These are phyloP conservation scores for Platycheirus albimanus DNA, from an alignment of 2,888 invertebrate species.

Conservation along the genomic window DNA sequence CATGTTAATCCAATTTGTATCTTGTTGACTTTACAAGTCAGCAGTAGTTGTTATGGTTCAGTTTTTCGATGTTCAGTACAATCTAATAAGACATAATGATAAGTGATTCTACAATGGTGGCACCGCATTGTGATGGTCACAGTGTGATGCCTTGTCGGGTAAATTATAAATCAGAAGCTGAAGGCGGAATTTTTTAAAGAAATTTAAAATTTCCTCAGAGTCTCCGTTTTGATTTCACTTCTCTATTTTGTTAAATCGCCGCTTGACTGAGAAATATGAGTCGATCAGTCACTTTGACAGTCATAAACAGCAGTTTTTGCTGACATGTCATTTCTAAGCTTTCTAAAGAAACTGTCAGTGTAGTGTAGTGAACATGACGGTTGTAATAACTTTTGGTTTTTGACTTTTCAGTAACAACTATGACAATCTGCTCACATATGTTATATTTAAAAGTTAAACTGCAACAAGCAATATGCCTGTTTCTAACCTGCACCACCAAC, in stretches of 20 bases:
- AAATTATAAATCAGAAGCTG: neutral
- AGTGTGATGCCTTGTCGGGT: neutral
- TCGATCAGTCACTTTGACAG: neutral
- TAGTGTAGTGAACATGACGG: too few species aligned
- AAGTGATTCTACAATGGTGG: slow-evolving; percentile 63
- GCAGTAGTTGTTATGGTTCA: slow-evolving; percentile 13
- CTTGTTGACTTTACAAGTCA: slow-evolving; percentile 65
- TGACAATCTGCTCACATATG: too few species aligned
- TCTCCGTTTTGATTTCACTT: too few species aligned
- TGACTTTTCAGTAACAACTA: too few species aligned
- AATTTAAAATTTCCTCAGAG: slow-evolving; percentile 15
- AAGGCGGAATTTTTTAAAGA: slow-evolving; percentile 16
- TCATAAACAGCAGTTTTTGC: neutral
- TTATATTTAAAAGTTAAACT: too few species aligned
- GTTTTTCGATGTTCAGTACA: slow-evolving; percentile 17
- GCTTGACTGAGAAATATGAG: slow-evolving; percentile 8
- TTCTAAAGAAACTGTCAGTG: slow-evolving; percentile 7
- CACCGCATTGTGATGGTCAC: slow-evolving; percentile 19
- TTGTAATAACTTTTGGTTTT: too few species aligned
- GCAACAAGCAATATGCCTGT: too few species aligned
- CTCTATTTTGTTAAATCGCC: too few species aligned
- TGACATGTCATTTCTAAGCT: neutral
- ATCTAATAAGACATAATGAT: slow-evolving; percentile 71
- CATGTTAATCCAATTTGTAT: slow-evolving; percentile 73
- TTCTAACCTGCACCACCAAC: too few species aligned